Percentiles rank a stretch among this genome's conserved stretches.
phyloP scores from a whole-genome alignment of 2,888 invertebrate species.

The Heliconius hortense region DNA sequence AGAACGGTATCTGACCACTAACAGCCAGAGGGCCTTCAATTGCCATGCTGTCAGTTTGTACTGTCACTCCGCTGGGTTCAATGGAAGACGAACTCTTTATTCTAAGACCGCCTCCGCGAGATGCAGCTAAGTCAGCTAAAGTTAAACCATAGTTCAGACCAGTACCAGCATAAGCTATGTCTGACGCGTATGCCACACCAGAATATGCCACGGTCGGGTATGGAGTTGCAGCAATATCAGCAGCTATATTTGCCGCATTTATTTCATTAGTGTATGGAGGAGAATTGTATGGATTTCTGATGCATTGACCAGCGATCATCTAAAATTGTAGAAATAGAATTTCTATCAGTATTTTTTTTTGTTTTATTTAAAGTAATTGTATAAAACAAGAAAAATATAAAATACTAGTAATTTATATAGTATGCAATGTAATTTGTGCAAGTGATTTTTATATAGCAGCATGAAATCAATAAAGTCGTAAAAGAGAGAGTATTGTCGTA shows the following conservation, averaged over 20 bases:
- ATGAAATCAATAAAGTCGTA: too few species aligned
- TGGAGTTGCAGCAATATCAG: background rate
- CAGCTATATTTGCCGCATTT: slow-evolving; percentile 21
- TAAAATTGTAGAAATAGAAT: slow-evolving; percentile 27
- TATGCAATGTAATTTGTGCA: too few species aligned
- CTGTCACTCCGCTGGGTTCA: slow-evolving; percentile 52
- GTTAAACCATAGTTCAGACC: slow-evolving; percentile 22
- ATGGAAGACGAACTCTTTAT: slow-evolving; percentile 51
- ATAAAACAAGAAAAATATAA: too few species aligned
- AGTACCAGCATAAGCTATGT: background rate
- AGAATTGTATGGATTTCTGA: slow-evolving; percentile 43
- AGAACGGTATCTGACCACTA: slow-evolving; percentile 52
- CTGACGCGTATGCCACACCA: slow-evolving; percentile 40
- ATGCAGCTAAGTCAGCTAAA: slow-evolving; percentile 36
- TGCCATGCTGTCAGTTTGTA: slow-evolving; percentile 51
- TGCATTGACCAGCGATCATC: slow-evolving; percentile 38
- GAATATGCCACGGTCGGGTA: slow-evolving; percentile 6
- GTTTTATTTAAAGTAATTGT: too few species aligned
- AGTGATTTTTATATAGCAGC: too few species aligned
- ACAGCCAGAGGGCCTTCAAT: slow-evolving; percentile 51
- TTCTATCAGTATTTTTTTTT: too few species aligned
- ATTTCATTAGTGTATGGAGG: slow-evolving; percentile 33
- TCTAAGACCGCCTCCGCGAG: slow-evolving; percentile 39
- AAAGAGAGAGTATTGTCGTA: too few species aligned
- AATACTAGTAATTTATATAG: too few species aligned